A percentile compares a stretch with the other conserved stretches of the same genome.
These are phyloP conservation scores for Druon quercuslanigerum DNA, from an alignment of 1,140 invertebrate genomes.

Conservation along the genomic window DNA sequence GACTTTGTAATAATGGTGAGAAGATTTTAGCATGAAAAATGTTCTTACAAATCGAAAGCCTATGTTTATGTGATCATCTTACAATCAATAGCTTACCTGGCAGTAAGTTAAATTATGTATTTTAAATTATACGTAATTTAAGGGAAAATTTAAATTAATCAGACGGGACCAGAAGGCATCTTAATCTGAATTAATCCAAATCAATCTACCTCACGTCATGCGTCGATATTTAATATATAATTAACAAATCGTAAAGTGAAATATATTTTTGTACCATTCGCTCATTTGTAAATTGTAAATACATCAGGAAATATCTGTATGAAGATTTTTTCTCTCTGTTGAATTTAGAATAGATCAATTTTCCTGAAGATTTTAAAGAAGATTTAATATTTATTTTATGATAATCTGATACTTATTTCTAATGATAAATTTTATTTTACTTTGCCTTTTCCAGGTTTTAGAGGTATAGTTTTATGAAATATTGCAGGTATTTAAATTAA, in stretches of 20 bases:
- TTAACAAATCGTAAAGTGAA: not conserved
- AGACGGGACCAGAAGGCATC: not conserved
- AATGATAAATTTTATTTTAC: too few species aligned
- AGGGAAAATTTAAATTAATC: not conserved
- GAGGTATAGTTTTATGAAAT: too few species aligned
- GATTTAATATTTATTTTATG: too few species aligned
- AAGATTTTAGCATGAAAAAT: not conserved
- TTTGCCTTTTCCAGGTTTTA: too few species aligned
- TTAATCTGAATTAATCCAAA: not conserved
- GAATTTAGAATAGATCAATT: too few species aligned
- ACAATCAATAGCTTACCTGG: conserved; percentile 16
- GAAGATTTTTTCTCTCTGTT: not conserved
- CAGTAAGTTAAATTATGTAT: not conserved
- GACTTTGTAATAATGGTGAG: not conserved
- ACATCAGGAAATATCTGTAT: conserved; percentile 3
- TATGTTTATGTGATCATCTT: not conserved
- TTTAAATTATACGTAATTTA: not conserved
- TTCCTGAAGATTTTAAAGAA: too few species aligned
- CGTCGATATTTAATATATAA: conserved; percentile 13
- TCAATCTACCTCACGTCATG: conserved; percentile 32
- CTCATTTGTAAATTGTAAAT: conserved; percentile 24
- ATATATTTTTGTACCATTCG: conserved; percentile 32
- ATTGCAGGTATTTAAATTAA: too few species aligned
- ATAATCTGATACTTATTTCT: too few species aligned
- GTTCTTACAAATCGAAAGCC: not conserved